Percentiles rank a stretch among this genome's conserved stretches.
These are phyloP conservation scores for Sphaeridia pumilis DNA, from an alignment of 2,888 invertebrate genomes.

Conservation along the genomic window DNA sequence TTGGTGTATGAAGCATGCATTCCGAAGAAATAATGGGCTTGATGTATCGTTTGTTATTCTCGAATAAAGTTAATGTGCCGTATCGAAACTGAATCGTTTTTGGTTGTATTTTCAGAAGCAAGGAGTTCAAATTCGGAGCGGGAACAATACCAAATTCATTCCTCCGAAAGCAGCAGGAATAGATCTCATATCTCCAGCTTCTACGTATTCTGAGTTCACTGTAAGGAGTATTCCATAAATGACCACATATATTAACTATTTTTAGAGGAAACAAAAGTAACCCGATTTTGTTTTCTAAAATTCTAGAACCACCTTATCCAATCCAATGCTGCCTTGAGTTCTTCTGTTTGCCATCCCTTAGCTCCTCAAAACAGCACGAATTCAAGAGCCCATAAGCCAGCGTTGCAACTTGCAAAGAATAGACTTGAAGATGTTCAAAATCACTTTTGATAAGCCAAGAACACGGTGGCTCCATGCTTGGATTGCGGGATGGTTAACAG, in stretches of 20 bases:
- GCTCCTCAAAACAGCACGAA: slow-evolving; percentile 3
- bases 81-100: no score
- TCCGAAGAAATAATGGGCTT: no score
- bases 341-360: slow-evolving; percentile 14
- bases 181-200: slow-evolving; percentile 12
- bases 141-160: not conserved
- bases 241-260: not conserved
- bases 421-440: slow-evolving; percentile 4
- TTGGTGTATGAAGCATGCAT: no score
- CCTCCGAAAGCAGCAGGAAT: slow-evolving; percentile 1
- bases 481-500: no score
- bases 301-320: slow-evolving; percentile 10
- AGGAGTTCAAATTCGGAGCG: not conserved
- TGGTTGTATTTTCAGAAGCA: no score
- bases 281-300: not conserved
- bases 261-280: not conserved
- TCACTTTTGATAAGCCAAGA: slow-evolving; percentile 16
- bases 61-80: no score
- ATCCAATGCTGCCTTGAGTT: slow-evolving; percentile 8
- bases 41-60: no score
- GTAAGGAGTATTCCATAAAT: no score
- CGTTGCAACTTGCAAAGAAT: not conserved
- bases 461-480: no score
- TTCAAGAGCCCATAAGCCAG: slow-evolving; percentile 1
- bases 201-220: slow-evolving; percentile 15